Evolutionary conservation across 2,113 vertebrate genomes (phyloP).

Genomic region (Propithecus coquereli): DNA sequence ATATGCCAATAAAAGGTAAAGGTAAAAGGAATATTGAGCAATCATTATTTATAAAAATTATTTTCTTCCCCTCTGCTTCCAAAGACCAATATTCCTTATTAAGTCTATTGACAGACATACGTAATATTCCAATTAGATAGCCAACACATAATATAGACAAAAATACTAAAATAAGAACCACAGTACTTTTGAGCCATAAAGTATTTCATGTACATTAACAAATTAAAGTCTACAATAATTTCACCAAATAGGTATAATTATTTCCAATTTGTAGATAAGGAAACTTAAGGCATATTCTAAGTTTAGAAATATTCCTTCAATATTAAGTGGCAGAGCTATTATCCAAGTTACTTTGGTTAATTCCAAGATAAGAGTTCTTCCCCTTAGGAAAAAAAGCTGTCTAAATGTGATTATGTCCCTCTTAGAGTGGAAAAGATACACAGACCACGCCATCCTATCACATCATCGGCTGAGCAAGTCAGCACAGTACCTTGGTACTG

Average conservation of each 20-base stretch:
- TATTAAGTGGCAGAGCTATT: background rate
- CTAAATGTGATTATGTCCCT: background rate
- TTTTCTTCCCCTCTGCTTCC: background rate
- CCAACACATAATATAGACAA: background rate
- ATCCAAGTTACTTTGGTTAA: background rate
- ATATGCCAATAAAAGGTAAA: background rate
- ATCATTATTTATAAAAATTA: background rate
- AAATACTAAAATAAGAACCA: background rate
- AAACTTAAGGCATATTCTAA: background rate
- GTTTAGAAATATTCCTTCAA: background rate
- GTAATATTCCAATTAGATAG: background rate
- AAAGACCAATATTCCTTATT: background rate
- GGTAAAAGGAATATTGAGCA: background rate
- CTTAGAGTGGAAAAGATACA: background rate
- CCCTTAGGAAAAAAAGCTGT: background rate
- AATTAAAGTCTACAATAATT: background rate
- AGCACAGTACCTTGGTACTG: background rate
- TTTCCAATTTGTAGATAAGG: background rate
- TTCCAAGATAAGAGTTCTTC: background rate
- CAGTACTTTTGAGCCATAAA: background rate
- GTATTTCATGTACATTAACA: background rate
- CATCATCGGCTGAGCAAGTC: background rate
- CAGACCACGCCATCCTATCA: background rate
- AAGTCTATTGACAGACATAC: background rate
- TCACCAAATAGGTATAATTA: background rate